Base-by-base conservation (phyloP, 1,140 invertebrate genomes). In the Leptoteleia sp. region DNA sequence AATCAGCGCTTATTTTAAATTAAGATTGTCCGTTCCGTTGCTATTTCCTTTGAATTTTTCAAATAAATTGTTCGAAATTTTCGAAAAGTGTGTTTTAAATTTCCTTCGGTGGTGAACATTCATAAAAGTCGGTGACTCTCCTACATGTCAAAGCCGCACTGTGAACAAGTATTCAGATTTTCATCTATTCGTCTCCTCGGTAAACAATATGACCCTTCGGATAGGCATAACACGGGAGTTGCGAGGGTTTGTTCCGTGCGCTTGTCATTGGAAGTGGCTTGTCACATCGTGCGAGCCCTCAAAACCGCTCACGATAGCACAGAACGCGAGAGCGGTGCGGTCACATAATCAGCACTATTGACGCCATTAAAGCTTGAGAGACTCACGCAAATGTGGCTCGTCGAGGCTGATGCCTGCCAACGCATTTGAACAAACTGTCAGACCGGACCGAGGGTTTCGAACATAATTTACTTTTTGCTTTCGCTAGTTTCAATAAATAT, bases 291-390 rank as follows among this genome's bases (percentile, higher is more conserved):
- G 35, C 61, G 57, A 68, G 62, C 80, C 71, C 68, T 79, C 76
- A 73, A 79, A 81, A 76, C 62, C 71, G 65, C 55, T 76, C 65
- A 59, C 71, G 50, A 55, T 55, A 71, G 59, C 37, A 54, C 45
- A 73, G 57, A 76, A 67, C 45, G 61, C 50, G 65, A 73, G 65
- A 76, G 70, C 55, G 37, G 57, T 80, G 83, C 72, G 81, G 83
- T 82, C 81, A 81, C 80, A 87, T 87, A 87, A 85, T 87, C 85
- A 85, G 84, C 81, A 67, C 84, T 83, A 87, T 87, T 85, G 84
- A 85, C 81, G 81, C 70, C 79, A 85, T 84, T 85, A 84, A 75
- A 76, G 71, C 33, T 50, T 31, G 31, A 72, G 76, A 57, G 35
- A 70, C 78, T 78, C 76, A 76, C 72, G 64, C 75, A 72, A 83